These are phyloP conservation scores for Ptychodera flava DNA, from an alignment of 35 echinoderm and acorn worm species.

Conservation along the genomic window DNA sequence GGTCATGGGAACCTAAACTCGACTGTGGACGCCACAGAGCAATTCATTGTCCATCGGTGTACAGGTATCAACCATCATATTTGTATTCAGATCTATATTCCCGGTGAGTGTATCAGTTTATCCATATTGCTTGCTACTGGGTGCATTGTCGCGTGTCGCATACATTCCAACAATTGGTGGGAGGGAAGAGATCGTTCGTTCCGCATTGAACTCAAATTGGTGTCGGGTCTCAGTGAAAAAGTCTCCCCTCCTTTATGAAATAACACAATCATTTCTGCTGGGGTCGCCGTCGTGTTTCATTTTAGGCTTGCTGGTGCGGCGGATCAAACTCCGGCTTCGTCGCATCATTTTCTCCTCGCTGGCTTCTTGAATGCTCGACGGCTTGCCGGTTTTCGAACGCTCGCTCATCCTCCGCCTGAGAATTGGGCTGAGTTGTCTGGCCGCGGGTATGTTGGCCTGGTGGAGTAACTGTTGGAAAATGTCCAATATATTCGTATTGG, in stretches of 20 bases:
- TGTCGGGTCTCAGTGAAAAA: background rate
- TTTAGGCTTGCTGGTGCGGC: constrained; percentile 75
- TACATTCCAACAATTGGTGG: no score
- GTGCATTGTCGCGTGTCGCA: no score
- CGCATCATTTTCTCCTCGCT: constrained; percentile 74
- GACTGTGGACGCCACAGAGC: no score
- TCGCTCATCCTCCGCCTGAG: constrained; percentile 93
- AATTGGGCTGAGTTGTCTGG: constrained; percentile 83
- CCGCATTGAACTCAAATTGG: no score
- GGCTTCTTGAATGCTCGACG: constrained; percentile 25
- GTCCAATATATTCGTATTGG: constrained; percentile 76
- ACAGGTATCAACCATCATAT: no score
- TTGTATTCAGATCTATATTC: no score
- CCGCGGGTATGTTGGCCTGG: constrained; percentile 86
- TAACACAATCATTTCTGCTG: constrained; percentile 86
- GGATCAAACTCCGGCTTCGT: constrained; percentile 78
- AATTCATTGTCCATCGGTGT: no score
- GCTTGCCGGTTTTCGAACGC: constrained; percentile 54
- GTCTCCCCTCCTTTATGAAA: constrained; percentile 38
- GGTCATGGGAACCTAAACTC: no score
- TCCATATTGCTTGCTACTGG: no score
- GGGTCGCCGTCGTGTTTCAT: constrained; percentile 81
- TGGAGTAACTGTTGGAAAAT: constrained; percentile 94
- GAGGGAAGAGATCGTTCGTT: no score
- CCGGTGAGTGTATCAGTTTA: no score